Conservation (phyloP, 2,113 vertebrate genomes). For the Paradoxurus hermaphroditus region DNA sequence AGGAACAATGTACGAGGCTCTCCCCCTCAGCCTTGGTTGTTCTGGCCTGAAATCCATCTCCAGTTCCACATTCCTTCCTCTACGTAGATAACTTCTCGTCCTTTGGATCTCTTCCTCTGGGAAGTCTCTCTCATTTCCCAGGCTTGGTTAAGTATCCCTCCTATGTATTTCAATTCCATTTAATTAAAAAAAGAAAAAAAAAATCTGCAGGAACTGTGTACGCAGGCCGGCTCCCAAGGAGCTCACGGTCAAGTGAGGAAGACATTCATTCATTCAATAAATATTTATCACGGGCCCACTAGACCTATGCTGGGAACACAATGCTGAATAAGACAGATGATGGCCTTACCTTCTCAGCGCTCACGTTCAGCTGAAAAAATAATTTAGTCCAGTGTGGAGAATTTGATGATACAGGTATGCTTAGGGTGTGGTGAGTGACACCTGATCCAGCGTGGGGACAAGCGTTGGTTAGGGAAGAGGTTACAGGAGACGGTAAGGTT, state of each 20-base stretch:
- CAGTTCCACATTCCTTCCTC: neutral
- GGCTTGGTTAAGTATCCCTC: neutral
- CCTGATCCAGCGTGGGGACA: neutral
- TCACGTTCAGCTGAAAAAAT: neutral
- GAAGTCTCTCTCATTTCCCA: neutral
- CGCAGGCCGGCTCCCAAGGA: neutral
- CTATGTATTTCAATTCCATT: neutral
- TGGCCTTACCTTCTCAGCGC: neutral
- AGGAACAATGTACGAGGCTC: neutral
- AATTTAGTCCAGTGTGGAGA: neutral
- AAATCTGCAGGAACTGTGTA: neutral
- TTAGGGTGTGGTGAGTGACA: neutral
- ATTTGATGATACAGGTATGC: neutral
- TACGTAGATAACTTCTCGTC: neutral
- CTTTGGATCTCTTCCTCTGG: neutral
- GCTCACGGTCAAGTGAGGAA: neutral
- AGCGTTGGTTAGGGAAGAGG: neutral
- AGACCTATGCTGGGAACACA: neutral
- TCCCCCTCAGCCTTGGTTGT: neutral
- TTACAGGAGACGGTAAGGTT: neutral
- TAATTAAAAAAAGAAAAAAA: neutral
- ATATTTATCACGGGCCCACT: neutral
- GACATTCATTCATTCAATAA: conserved; percentile 1
- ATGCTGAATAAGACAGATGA: neutral
- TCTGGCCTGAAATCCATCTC: neutral